These are phyloP conservation scores for Villa cingulata DNA, from an alignment of 2,888 invertebrate species.

Conservation along the genomic window DNA sequence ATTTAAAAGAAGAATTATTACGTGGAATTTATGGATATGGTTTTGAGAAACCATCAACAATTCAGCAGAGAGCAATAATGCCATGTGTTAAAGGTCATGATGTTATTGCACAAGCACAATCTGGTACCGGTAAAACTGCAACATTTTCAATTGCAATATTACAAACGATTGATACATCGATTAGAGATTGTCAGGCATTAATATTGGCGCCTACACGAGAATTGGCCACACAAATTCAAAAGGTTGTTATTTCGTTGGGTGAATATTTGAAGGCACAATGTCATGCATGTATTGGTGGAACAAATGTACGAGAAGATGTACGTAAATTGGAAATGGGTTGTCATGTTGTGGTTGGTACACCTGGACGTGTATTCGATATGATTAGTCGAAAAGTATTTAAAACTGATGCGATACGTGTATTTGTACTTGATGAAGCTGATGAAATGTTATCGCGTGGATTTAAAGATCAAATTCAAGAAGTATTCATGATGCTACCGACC, in stretches of 20 bases:
- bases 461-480: constrained; percentile 99
- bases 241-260: constrained; percentile 92
- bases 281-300: constrained; percentile 98
- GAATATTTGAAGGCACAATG: constrained; percentile 97
- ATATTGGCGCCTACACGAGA: constrained; percentile 92
- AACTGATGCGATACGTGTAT: constrained; percentile 83
- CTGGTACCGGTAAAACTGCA: constrained; percentile 98
- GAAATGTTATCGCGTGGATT: constrained; percentile 98
- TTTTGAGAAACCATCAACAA: constrained; percentile 99
- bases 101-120: constrained; percentile 99
- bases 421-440: constrained; percentile 98
- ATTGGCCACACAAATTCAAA: constrained; percentile 65
- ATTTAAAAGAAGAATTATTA: constrained; percentile 85
- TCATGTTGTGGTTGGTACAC: constrained; percentile 97
- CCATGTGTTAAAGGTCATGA: constrained; percentile 93
- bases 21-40: constrained; percentile 99
- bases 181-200: constrained; percentile 88
- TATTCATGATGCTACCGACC: constrained; percentile 79
- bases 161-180: constrained; percentile 84
- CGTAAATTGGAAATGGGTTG: constrained; percentile 84
- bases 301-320: constrained; percentile 95
- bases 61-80: constrained; percentile 97
- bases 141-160: constrained; percentile 98
- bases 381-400: constrained; percentile 81
- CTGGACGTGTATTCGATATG: constrained; percentile 97